Base-by-base conservation (phyloP, 2,113 vertebrate genomes). In the Boulengeromyrus knoepffleri region DNA sequence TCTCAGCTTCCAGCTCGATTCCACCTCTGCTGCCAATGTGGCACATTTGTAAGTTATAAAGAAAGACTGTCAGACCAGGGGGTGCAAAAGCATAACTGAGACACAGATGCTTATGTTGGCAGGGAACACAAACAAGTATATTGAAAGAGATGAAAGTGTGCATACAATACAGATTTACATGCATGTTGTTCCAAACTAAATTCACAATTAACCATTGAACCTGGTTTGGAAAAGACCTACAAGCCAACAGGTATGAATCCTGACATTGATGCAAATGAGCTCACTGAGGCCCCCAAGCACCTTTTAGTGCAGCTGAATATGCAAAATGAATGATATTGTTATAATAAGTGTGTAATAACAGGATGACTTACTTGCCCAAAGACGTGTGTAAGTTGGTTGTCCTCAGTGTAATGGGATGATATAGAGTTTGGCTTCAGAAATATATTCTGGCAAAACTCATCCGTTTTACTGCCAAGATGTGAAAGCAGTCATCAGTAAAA, bases 401-500 rank as follows among this genome's bases (percentile, higher is more conserved):
- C 49, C 50, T 87, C 27, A 49, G 85, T 5, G 50, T n/a, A 53
- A 87, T 49, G n/a, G 31, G 50, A 87, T 53, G 50, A 87, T 53
- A 87, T 87, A 36, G 85, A 36, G 50, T 87, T 56, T 87, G 85
- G 85, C 50, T 87, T 87, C 47, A 36, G 85, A 53, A 87, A 87
- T 53, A 87, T 87, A 87, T n/a, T 87, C 45, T 87, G 85, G 85
- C 85, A 52, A 27, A 49, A 87, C 27, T 47, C 50, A 53, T 87
- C 27, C 49, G 1, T 52, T 87, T 56, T 87, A 21, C 49, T 53
- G 85, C 85, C 85, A 87, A 56, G 85, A 53, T 87, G 85, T 87
- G 85, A 87, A 87, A 56, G 85, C 85, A 87, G 47, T 36, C 85
- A 87, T 87, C 85, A 87, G 85, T 87, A 87, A 87, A 87, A 87